Percentiles rank a stretch among this genome's conserved stretches.
These are phyloP conservation scores for Phoebastria nigripes DNA, from an alignment of 2,797 vertebrate species.

Conservation along the genomic window DNA sequence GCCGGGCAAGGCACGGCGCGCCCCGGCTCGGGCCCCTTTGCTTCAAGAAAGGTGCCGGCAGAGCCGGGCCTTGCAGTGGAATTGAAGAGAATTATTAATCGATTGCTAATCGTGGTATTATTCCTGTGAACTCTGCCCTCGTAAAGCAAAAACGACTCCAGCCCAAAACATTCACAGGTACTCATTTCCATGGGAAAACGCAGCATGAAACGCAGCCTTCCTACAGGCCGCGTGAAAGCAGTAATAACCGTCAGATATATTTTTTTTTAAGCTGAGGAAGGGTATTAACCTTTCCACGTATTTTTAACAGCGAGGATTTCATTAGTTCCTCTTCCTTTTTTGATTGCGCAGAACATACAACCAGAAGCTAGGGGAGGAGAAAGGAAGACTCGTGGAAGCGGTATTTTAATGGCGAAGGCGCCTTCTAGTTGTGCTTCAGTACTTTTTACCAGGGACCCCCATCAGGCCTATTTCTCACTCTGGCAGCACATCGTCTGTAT, in stretches of 20 bases:
- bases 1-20: neutral
- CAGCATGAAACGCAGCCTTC: neutral
- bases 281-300: neutral
- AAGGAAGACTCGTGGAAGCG: neutral
- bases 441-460: conserved; percentile 8
- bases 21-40: neutral
- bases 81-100: neutral
- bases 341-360: neutral
- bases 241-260: neutral
- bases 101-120: neutral
- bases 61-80: neutral
- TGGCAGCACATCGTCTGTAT: neutral
- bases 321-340: neutral
- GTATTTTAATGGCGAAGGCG: neutral
- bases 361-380: neutral
- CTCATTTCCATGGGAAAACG: neutral
- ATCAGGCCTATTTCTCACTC: neutral
- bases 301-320: neutral
- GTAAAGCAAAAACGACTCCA: neutral
- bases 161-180: neutral
- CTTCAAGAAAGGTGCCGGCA: neutral
- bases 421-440: neutral
- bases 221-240: neutral
- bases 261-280: neutral
- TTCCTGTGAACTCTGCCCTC: neutral